Evolutionary conservation across 2,888 invertebrate species (phyloP), one percentile per base, ranked within the genome.

Genomic region (Phyllotreta striolata): DNA sequence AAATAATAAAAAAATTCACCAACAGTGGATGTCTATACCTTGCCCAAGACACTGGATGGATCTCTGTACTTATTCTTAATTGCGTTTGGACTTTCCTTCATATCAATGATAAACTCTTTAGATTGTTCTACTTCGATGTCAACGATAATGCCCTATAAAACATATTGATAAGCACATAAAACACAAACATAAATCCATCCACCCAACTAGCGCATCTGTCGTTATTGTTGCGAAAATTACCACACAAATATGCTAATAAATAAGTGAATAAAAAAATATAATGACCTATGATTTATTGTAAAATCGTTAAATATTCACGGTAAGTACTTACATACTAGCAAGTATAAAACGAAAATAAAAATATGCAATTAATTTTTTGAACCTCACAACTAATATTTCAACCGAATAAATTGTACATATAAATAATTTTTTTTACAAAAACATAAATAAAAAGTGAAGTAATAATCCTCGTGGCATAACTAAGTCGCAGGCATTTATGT

Each of bases 61-160:
- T 73, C 73, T 67, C 73, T 71, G 64, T 73, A 72, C 71, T 72
- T 73, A 69, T 77, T 77, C 75, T 73, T 73, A 74, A 72, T 72
- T 73, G 75, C 74, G 43, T 34, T 66, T 43, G 66, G 68, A 68
- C 70, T 74, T 74, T 76, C 79, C 74, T 76, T 78, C 72, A 81
- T 77, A 75, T 79, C 80, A 74, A 81, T 76, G 76, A 77, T 78
- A 73, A 80, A 78, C 69, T 80, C 80, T 69, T 78, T 78, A 70
- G 75, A 72, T 56, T 70, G 70, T 69, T 76, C 77, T 52, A 71
- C 76, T 74, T 79, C 80, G 64, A 74, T 73, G 63, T 76, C 77
- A 68, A 79, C 75, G 67, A 81, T 74, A 71, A 73, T 67, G 62
- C 74, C 81, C 81, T 81, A 80, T 79, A 80, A 80, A 78, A 66